A percentile compares a stretch with the other conserved stretches of the same genome.
Conservation (phyloP, 2,797 vertebrate genomes). For the Sebastes taczanowskii region DNA sequence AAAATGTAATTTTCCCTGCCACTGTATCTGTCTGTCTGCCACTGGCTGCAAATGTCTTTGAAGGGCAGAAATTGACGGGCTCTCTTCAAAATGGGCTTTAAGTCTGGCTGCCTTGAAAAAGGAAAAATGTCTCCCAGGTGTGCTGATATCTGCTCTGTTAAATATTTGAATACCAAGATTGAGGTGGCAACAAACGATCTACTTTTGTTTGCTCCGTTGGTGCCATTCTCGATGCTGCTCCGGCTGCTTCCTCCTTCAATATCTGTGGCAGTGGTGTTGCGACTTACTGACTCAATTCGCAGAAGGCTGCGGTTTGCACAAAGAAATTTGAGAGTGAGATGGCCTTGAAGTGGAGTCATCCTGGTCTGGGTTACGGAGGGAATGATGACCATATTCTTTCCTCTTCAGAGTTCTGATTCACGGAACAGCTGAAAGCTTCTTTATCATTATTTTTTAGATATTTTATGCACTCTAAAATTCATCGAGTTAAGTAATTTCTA, state of each 20-base stretch:
- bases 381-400: constrained; percentile 18
- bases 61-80: constrained; percentile 17
- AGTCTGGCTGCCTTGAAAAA: not conserved
- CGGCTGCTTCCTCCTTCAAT: constrained; percentile 5
- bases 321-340: constrained; percentile 21
- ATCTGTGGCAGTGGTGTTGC: not conserved
- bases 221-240: not conserved
- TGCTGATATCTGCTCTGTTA: constrained; percentile 18
- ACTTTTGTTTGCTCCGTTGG: constrained; percentile 30
- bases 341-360: constrained; percentile 36
- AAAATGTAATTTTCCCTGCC: constrained; percentile 57
- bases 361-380: constrained; percentile 1
- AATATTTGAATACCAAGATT: constrained; percentile 58
- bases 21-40: constrained; percentile 12
- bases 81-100: constrained; percentile 3
- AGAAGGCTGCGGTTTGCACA: constrained; percentile 29
- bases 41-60: constrained; percentile 34
- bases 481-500: not conserved
- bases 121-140: constrained; percentile 8
- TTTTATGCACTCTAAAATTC: not conserved
- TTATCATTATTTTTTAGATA: not conserved
- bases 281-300: constrained; percentile 26
- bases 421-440: not conserved
- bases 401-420: constrained; percentile 4
- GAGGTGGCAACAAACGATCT: constrained; percentile 26